These are phyloP conservation scores for Heliangelus exortis DNA, from an alignment of 2,797 vertebrate species.

Conservation along the genomic window DNA sequence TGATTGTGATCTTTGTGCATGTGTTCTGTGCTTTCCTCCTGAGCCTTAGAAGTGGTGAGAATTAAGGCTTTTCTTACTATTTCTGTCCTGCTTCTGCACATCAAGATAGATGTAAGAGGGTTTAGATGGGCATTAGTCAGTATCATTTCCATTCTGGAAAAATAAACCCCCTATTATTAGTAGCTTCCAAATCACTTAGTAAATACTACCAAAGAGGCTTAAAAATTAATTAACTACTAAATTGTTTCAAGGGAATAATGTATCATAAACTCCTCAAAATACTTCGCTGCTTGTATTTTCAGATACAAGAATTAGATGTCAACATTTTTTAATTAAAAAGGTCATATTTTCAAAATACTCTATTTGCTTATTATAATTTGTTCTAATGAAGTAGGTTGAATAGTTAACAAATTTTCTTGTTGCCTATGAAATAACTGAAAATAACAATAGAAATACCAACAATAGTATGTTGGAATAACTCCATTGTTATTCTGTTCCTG, in stretches of 20 bases:
- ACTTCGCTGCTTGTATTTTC: neutral
- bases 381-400: neutral
- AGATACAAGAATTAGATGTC: neutral
- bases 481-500: neutral
- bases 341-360: neutral
- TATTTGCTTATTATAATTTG: neutral
- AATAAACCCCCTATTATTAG: neutral
- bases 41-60: neutral
- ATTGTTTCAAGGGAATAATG: neutral
- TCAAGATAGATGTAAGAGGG: neutral
- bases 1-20: neutral
- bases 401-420: neutral
- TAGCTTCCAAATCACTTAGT: neutral
- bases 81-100: neutral
- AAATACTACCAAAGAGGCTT: neutral
- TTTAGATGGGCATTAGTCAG: neutral
- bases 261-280: neutral
- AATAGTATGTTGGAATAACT: neutral
- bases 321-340: neutral
- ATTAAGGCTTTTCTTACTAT: neutral
- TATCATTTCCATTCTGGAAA: neutral
- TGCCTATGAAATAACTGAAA: neutral
- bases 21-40: neutral
- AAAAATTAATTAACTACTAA: neutral
- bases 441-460: neutral